Percentiles rank a stretch among this genome's conserved stretches.
These are phyloP conservation scores for Ichneumoninae sp. DNA, from an alignment of 2,888 invertebrate species.

Conservation along the genomic window DNA sequence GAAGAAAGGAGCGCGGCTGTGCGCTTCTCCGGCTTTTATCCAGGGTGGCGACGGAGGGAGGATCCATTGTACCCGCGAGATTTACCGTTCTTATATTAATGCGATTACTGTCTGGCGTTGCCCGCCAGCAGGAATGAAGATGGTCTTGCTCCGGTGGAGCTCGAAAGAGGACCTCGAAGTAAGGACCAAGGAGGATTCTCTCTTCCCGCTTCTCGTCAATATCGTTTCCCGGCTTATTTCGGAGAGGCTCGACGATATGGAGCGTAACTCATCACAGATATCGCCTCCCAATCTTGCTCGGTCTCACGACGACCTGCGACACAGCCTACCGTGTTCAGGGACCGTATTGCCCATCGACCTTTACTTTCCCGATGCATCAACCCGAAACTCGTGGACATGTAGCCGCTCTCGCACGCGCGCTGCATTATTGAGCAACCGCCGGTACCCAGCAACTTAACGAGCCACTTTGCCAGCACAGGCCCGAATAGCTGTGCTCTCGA, in stretches of 20 bases:
- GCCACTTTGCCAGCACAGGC: constrained; percentile 51
- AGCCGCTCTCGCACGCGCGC: constrained; percentile 57
- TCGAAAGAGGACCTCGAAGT: constrained; percentile 38
- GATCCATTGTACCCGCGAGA: constrained; percentile 76
- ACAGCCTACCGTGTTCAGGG: constrained; percentile 78
- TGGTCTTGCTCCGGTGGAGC: constrained; percentile 60
- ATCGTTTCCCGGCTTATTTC: constrained; percentile 56
- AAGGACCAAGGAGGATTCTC: constrained; percentile 60
- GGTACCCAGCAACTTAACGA: constrained; percentile 73
- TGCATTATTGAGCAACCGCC: constrained; percentile 77
- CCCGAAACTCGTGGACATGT: constrained; percentile 60
- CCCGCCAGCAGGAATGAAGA: constrained; percentile 61
- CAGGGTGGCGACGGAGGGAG: constrained; percentile 63
- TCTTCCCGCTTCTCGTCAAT: constrained; percentile 62
- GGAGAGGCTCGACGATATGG: constrained; percentile 9
- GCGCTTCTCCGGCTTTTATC: constrained; percentile 64
- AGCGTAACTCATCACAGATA: constrained; percentile 3
- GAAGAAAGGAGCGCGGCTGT: constrained; percentile 35
- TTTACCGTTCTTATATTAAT: constrained; percentile 81
- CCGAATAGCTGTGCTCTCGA: neutral
- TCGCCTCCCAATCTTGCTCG: constrained; percentile 23
- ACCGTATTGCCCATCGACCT: constrained; percentile 83
- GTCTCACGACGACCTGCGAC: constrained; percentile 43
- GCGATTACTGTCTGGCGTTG: constrained; percentile 76
- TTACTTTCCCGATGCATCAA: constrained; percentile 81